These are phyloP conservation scores for Timema podura DNA, from an alignment of 2,888 invertebrate species.

Conservation along the genomic window DNA sequence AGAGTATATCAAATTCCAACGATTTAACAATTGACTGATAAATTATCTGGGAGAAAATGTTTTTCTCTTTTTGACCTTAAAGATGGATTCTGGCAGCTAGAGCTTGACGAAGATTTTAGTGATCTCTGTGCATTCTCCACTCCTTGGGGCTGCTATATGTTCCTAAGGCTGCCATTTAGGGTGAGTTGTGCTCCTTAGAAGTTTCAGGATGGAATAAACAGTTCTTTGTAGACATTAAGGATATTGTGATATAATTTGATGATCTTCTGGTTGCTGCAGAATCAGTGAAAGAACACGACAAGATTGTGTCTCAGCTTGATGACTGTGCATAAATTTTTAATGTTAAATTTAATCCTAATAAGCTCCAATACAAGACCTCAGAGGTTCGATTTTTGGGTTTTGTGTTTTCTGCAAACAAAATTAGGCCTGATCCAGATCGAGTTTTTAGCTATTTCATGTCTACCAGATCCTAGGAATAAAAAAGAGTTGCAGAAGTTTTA, in stretches of 20 bases:
- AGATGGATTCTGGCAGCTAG: background rate
- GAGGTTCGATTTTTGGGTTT: slow-evolving; percentile 12
- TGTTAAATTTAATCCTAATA: slow-evolving; percentile 19
- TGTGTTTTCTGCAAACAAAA: background rate
- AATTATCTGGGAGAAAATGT: background rate
- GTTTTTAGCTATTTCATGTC: background rate
- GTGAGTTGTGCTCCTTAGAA: too few relatives aligned
- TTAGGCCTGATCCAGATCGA: slow-evolving; percentile 4
- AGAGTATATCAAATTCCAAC: background rate
- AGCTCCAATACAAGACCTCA: background rate
- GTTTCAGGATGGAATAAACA: too few relatives aligned
- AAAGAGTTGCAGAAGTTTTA: slow-evolving; percentile 13
- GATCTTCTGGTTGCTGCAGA: background rate
- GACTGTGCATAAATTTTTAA: background rate
- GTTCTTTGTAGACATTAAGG: background rate
- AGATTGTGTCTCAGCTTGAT: slow-evolving; percentile 7
- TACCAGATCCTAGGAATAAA: slow-evolving; percentile 6
- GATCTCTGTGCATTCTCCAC: too few relatives aligned
- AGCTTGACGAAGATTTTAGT: too few relatives aligned
- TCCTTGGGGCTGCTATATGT: too few relatives aligned
- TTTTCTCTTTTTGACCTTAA: background rate
- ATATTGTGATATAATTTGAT: background rate
- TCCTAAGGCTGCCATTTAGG: too few relatives aligned
- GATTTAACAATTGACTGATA: background rate
- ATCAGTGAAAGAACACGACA: background rate